phyloP scores from a whole-genome alignment of 2,113 vertebrate species.

The Natator depressus region DNA sequence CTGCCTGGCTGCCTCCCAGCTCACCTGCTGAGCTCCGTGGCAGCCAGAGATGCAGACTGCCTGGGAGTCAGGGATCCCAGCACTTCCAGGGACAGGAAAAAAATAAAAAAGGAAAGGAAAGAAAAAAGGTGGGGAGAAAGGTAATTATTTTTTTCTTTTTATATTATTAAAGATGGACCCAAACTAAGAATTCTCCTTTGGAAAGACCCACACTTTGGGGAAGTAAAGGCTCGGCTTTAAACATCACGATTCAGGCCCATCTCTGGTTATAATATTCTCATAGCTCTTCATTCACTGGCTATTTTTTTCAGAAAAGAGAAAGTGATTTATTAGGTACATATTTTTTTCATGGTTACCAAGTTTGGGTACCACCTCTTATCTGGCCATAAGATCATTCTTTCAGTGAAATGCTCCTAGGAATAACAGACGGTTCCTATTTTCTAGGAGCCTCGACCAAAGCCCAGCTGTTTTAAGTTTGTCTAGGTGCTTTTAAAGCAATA shows the following conservation, averaged over 20 bases:
- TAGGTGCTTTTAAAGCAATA: slow-evolving; percentile 31
- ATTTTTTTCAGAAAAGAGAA: neutral
- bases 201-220: neutral
- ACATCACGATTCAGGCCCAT: neutral
- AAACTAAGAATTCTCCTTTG: neutral
- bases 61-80: neutral
- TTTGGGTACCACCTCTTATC: neutral
- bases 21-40: neutral
- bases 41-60: neutral
- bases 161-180: neutral
- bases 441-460: slow-evolving; percentile 12
- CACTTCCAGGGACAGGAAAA: neutral
- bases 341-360: neutral
- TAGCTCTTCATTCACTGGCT: neutral
- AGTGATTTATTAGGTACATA: neutral
- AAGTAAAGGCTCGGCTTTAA: neutral
- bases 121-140: neutral
- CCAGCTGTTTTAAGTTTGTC: slow-evolving; percentile 40
- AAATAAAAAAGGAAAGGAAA: neutral
- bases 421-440: slow-evolving; percentile 26
- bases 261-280: neutral
- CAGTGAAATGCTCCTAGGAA: slow-evolving; percentile 44
- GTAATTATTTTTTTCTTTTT: neutral
- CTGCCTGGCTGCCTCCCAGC: neutral
- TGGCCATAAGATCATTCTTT: neutral